These are phyloP conservation scores for Syrrhaptes paradoxus DNA, from an alignment of 2,113 vertebrate species.

Conservation along the genomic window DNA sequence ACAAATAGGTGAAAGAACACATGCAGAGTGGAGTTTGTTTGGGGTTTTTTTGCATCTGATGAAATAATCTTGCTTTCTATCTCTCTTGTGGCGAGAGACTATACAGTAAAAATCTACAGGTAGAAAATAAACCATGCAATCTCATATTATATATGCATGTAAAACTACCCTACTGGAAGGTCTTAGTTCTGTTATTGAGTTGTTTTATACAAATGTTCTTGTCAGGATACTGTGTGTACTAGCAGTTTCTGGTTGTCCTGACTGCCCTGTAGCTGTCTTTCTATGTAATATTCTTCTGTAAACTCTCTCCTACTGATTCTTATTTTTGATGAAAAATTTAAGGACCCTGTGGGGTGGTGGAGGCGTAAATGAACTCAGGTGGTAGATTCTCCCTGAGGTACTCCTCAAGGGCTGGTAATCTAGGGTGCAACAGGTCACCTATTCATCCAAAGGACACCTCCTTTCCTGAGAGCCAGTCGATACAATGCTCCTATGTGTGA, in stretches of 20 bases:
- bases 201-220: not conserved
- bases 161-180: not conserved
- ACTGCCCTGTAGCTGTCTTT: not conserved
- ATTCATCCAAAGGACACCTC: not conserved
- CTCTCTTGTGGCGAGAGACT: not conserved
- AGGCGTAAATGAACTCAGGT: not conserved
- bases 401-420: not conserved
- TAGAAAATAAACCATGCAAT: not conserved
- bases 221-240: not conserved
- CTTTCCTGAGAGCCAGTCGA: not conserved
- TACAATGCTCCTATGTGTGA: not conserved
- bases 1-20: not conserved
- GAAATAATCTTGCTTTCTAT: not conserved
- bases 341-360: accelerated
- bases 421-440: not conserved
- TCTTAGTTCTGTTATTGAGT: not conserved
- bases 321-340: not conserved
- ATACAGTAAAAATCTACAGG: not conserved
- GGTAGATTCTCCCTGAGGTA: not conserved
- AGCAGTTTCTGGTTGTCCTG: not conserved
- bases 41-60: not conserved
- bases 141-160: accelerated
- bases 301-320: not conserved
- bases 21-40: not conserved
- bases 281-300: not conserved